A percentile compares a stretch with the other conserved stretches of the same genome.
phyloP scores from a whole-genome alignment of 2,797 vertebrate genomes.

The Adelosebastes latens region DNA sequence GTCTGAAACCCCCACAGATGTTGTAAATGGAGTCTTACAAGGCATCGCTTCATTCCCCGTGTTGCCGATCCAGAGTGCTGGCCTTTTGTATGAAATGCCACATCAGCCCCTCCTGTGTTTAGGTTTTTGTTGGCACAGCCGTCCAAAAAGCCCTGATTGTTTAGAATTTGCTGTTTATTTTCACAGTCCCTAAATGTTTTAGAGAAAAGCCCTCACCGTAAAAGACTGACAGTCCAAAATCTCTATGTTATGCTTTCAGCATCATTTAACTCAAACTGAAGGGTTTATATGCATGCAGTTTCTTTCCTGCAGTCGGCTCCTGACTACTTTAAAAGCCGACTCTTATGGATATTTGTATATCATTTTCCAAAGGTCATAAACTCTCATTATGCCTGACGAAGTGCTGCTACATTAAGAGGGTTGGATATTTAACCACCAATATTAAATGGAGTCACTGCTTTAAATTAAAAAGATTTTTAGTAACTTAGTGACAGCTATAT shows the following conservation, averaged over 20 bases:
- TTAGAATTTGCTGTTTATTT: constrained; percentile 86
- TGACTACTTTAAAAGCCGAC: constrained; percentile 59
- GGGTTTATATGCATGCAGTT: constrained; percentile 59
- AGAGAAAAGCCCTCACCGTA: constrained; percentile 54
- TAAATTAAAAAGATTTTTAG: neutral
- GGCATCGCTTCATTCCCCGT: constrained; percentile 78
- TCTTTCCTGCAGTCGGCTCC: constrained; percentile 37
- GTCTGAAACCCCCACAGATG: constrained; percentile 72
- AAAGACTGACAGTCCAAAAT: constrained; percentile 71
- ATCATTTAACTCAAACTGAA: constrained; percentile 76
- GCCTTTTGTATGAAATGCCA: constrained; percentile 57
- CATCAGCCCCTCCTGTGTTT: constrained; percentile 74
- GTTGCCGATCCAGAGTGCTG: constrained; percentile 57
- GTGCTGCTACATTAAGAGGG: constrained; percentile 22
- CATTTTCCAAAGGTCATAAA: constrained; percentile 55
- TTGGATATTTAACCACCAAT: constrained; percentile 21
- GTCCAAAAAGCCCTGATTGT: constrained; percentile 69
- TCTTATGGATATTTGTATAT: constrained; percentile 38
- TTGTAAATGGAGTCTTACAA: constrained; percentile 81
- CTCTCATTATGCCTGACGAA: constrained; percentile 29
- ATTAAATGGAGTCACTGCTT: neutral
- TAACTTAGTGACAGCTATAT: neutral
- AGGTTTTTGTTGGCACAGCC: constrained; percentile 69
- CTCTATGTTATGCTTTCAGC: constrained; percentile 76
- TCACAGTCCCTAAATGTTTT: constrained; percentile 78